These are phyloP conservation scores for Clupea harengus DNA, from an alignment of 2,113 vertebrate genomes.

Conservation along the genomic window DNA sequence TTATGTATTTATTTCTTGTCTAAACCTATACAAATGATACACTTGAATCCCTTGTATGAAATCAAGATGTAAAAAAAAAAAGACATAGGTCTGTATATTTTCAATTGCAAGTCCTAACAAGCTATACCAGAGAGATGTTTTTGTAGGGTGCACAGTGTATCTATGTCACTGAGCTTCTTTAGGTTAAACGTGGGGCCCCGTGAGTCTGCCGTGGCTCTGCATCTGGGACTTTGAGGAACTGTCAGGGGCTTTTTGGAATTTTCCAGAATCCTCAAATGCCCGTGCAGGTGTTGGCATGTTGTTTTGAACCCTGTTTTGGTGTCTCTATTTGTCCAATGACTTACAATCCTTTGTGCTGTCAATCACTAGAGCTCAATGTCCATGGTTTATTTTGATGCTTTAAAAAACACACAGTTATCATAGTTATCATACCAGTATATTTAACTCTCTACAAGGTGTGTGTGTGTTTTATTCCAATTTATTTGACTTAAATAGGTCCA, in stretches of 20 bases:
- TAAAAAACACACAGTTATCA: background rate
- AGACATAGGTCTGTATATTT: background rate
- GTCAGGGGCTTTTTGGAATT: background rate
- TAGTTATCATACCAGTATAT: background rate
- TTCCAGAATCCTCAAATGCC: conserved; percentile 4
- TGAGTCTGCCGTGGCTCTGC: background rate
- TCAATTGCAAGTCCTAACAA: background rate
- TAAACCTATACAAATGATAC: too few species aligned
- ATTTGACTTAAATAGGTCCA: too few species aligned
- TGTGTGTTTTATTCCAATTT: too few species aligned
- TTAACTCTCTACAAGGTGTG: too few species aligned
- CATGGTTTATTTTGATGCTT: background rate
- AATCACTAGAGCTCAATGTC: background rate
- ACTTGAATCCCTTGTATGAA: too few species aligned
- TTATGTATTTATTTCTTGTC: too few species aligned
- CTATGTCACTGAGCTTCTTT: background rate
- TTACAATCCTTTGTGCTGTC: background rate
- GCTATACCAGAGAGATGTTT: background rate
- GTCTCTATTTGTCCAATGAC: background rate
- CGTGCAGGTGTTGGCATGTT: conserved; percentile 26
- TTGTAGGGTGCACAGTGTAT: background rate
- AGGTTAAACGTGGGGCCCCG: conserved; percentile 14
- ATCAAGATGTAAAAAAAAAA: background rate
- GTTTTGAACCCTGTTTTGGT: background rate
- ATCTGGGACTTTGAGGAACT: background rate